A percentile compares a stretch with the other conserved stretches of the same genome.
Evolutionary conservation across 2,113 vertebrate species (phyloP).

Genomic region (Ciconia boyciana): DNA sequence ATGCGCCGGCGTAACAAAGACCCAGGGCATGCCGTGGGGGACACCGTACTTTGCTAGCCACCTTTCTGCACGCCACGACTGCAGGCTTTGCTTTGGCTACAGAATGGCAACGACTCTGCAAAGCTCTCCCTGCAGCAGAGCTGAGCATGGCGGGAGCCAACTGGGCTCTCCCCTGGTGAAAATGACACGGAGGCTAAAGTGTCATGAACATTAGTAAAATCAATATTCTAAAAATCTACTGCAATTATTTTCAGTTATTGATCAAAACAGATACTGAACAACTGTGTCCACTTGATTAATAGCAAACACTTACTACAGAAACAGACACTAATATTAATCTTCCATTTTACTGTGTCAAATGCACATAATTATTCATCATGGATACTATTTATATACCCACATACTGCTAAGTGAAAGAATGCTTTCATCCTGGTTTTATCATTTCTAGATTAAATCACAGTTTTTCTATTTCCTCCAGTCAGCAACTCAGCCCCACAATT

Average conservation of each 20-base stretch:
- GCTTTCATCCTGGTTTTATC: constrained; percentile 50
- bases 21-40: accelerated
- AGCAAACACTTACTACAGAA: background rate
- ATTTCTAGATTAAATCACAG: constrained; percentile 46
- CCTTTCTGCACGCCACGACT: accelerated
- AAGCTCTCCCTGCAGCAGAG: background rate
- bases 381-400: constrained; percentile 37
- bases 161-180: background rate
- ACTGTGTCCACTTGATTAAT: background rate
- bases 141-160: accelerated
- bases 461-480: constrained; percentile 38
- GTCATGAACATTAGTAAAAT: background rate
- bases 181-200: background rate
- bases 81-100: accelerated
- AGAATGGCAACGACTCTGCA: background rate
- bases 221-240: background rate
- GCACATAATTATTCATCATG: background rate
- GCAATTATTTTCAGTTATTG: background rate
- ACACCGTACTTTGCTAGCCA: accelerated
- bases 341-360: constrained; percentile 11
- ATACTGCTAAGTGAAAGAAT: constrained; percentile 44
- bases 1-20: background rate
- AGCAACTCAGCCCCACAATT: constrained; percentile 48
- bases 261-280: background rate
- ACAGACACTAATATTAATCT: background rate